These are phyloP conservation scores for Hemicrepidius hirtus DNA, from an alignment of 2,888 invertebrate species.

Conservation along the genomic window DNA sequence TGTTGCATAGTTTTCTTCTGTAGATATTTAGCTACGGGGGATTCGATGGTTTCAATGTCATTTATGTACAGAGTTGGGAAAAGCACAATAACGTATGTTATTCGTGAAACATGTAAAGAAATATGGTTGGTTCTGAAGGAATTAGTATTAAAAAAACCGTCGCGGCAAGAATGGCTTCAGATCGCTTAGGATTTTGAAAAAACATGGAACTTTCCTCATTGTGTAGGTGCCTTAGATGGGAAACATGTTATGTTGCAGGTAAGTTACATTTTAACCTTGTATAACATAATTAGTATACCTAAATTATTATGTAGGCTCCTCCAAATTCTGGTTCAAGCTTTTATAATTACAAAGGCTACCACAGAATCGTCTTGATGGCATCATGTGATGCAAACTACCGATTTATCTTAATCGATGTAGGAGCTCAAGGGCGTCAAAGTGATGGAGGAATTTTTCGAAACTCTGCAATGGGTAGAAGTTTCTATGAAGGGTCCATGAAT, in stretches of 20 bases:
- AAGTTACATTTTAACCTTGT: no score
- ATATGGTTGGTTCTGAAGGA: conserved; percentile 3
- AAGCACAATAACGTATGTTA: neutral
- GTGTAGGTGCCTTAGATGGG: neutral
- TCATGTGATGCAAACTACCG: neutral
- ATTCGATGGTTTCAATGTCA: conserved; percentile 12
- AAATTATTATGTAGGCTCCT: conserved; percentile 1
- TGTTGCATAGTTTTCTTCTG: neutral
- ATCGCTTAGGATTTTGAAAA: neutral
- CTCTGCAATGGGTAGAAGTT: neutral
- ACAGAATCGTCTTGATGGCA: no score
- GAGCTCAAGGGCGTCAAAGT: conserved; percentile 8
- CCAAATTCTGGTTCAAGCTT: neutral
- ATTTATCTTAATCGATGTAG: neutral
- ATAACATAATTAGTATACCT: neutral
- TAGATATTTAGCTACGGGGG: conserved; percentile 1
- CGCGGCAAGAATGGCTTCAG: neutral
- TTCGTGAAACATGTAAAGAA: neutral
- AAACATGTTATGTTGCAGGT: neutral
- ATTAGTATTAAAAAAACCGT: neutral
- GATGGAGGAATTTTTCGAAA: conserved; percentile 2
- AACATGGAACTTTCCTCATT: neutral
- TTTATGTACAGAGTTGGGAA: conserved; percentile 1
- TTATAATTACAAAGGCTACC: conserved; percentile 9
- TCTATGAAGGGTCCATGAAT: neutral